Evolutionary conservation across 2,113 vertebrate genomes (phyloP), one percentile per base, ranked within the genome.

Genomic region (Paraplagusia blochii): DNA sequence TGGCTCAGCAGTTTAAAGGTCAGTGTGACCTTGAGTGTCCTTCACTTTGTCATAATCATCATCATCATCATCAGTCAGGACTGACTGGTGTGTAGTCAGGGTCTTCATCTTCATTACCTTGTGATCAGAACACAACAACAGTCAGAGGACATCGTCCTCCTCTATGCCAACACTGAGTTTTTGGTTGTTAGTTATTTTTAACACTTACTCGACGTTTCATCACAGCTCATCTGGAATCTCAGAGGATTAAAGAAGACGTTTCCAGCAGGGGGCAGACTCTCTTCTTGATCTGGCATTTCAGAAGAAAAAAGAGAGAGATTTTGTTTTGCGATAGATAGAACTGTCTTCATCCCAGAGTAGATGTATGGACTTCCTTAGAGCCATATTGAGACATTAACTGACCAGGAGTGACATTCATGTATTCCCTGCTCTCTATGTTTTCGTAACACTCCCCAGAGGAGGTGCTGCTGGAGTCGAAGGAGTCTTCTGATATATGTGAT

Each of bases 401-500:
- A 85, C 82, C 69, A 0, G 59, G 53, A 0, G 0, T 7, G 13
- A 39, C 19, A 0, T 0, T 4, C 47, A 15, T 0, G 1, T 64
- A 53, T 0, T 9, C 11, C 13, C 13, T 11, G 11, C 15, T 9
- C 0, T 8, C 51, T 10, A 65, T 18, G 58, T 87, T 88, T 50
- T 86, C 74, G 33, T 88, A 88, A 63, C 18, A 38, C 46, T 90
- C 89, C 0, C 54, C 86, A 0, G 89, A 90, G 0, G 86, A 88
- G 4, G 87, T 89, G 45, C 84, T 89, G 63, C 83, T 86, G 5
- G 58, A 54, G 0, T 89, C 87, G 29, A 90, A 90, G 0, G 89
- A 88, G 77, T 90, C 83, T n/a, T 46, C 72, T 1, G 81, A 54
- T 65, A 78, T 63, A 40, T 39, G 72, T 5, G 65, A 83, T 17